Base-by-base conservation (phyloP, 2,888 invertebrate species). In the Metalampra italica region DNA sequence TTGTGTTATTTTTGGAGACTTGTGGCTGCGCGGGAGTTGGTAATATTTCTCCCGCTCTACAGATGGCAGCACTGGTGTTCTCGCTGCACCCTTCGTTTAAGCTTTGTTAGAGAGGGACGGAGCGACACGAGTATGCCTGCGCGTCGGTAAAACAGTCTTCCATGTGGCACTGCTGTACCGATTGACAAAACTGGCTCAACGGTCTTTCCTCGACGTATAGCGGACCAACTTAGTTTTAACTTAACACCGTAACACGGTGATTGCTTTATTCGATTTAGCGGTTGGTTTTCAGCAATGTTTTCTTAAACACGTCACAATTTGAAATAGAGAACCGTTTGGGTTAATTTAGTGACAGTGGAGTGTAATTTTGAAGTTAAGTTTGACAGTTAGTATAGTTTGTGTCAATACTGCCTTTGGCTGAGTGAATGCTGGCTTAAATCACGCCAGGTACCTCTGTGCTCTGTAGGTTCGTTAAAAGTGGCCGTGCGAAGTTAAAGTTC, bases 161-260 rank as follows among this genome's bases (percentile, higher is more conserved):
- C 12, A 13, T 0, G 32, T 37, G 34, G 54, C 59, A 63, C 84
- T 81, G 84, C 70, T 80, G 71, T 81, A 80, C 75, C 87, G 85
- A 86, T 82, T 54, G 65, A 64, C 69, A 76, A 22, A 83, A 82
- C 79, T 84, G 83, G 87, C 87, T 84, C 90, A 90, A 90, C 90
- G 90, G 90, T 90, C 86, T 85, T 84, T 81, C 62, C 57, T 64
- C 78, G 79, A 71, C 78, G 67, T 79, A 82, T 80, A 75, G 75
- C 75, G 74, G 81, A 79, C 85, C 74, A 81, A 81, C 84, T 88
- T 89, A 89, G 89, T 89, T 87, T 78, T 72, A 81, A 82, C 76
- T 84, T 85, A 81, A 78, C 87, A 67, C 68, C 80, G 85, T 68
- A 62, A 61, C 76, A 67, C 66, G 68, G 72, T 72, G 86, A 75